phyloP scores from a whole-genome alignment of 2,113 vertebrate genomes.

The Jacana jacana region DNA sequence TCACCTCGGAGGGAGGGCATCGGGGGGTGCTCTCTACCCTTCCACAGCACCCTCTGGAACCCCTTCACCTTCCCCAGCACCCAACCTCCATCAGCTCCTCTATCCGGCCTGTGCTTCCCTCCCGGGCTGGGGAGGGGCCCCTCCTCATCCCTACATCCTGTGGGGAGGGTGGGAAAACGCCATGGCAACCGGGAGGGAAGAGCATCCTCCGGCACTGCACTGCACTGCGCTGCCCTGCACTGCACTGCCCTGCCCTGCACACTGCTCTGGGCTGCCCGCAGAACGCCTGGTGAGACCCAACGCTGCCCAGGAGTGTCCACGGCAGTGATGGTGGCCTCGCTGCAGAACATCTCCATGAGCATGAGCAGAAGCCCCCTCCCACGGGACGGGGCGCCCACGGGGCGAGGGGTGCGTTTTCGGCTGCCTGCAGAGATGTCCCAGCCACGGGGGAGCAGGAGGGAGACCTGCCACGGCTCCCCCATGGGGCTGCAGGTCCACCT shows the following conservation, averaged over 20 bases:
- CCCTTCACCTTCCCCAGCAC: background rate
- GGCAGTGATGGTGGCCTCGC: background rate
- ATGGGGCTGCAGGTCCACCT: background rate
- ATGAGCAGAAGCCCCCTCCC: background rate
- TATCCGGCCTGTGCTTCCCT: no score
- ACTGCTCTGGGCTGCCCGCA: background rate
- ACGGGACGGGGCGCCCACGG: rapidly evolving
- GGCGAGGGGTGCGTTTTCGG: background rate
- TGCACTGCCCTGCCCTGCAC: background rate
- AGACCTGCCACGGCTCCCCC: background rate
- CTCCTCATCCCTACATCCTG: background rate
- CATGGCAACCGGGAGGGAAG: background rate
- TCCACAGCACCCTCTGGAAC: background rate
- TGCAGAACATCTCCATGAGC: background rate
- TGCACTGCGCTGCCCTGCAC: no score
- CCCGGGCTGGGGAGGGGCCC: background rate
- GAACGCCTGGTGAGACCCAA: background rate
- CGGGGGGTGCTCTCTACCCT: background rate
- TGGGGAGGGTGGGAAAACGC: background rate
- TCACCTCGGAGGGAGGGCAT: background rate
- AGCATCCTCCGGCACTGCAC: background rate
- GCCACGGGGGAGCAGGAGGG: background rate
- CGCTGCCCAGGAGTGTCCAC: no score
- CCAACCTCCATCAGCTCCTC: rapidly evolving
- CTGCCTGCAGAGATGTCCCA: background rate